Conservation (phyloP, 2,797 vertebrate species). For the Xyrichtys novacula region DNA sequence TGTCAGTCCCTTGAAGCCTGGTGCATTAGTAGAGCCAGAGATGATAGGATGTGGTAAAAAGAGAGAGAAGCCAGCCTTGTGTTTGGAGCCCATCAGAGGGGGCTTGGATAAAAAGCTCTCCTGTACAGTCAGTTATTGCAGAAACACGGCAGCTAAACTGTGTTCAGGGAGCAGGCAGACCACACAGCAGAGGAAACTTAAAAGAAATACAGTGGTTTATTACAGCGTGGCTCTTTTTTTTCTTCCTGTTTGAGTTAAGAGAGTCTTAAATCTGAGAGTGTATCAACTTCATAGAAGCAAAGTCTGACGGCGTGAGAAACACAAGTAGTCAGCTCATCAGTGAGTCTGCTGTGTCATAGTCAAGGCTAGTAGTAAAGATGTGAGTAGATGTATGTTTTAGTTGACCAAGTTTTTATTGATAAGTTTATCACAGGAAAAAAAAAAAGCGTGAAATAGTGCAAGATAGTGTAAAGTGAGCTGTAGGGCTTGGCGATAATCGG, state of each 20-base stretch:
- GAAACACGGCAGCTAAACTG: slow-evolving; percentile 53
- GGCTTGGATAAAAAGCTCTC: slow-evolving; percentile 60
- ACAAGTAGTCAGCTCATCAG: neutral
- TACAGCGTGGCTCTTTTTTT: neutral
- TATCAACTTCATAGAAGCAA: neutral
- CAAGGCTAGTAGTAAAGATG: no score
- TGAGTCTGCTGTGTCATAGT: neutral
- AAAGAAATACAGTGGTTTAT: slow-evolving; percentile 11
- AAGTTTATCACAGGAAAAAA: no score
- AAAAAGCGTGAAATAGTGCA: no score
- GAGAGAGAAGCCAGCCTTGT: slow-evolving; percentile 52
- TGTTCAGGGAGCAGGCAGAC: slow-evolving; percentile 39
- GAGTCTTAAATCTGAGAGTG: neutral
- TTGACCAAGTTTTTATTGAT: no score
- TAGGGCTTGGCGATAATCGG: no score
- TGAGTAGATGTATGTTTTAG: no score
- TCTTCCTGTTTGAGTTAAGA: neutral
- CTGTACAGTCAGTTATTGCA: slow-evolving; percentile 69
- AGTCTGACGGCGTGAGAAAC: neutral
- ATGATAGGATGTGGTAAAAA: slow-evolving; percentile 74
- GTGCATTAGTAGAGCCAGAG: slow-evolving; percentile 72
- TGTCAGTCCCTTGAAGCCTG: slow-evolving; percentile 66
- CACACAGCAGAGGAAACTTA: slow-evolving; percentile 34
- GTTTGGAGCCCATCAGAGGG: slow-evolving; percentile 61
- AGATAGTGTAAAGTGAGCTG: no score